Conservation (phyloP, 2,797 vertebrate species). For the Florisuga fusca region DNA sequence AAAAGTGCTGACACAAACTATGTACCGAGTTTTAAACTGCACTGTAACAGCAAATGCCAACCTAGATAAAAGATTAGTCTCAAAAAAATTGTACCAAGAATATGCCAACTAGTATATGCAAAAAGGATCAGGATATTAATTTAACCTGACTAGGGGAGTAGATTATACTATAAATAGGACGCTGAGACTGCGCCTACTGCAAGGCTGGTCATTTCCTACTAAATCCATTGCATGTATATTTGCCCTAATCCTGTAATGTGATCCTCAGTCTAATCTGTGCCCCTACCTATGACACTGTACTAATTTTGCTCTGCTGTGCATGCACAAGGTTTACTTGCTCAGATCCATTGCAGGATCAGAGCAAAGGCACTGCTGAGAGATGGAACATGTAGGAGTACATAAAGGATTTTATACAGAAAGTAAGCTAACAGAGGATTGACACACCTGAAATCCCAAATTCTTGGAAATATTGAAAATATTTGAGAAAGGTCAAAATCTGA, state of each 20-base stretch:
- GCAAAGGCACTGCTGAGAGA: not conserved
- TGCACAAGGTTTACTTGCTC: not conserved
- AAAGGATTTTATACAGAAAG: not conserved
- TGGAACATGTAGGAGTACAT: not conserved
- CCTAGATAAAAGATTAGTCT: conserved; percentile 33
- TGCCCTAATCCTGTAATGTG: conserved; percentile 32
- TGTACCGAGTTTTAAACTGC: not conserved
- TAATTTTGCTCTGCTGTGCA: not conserved
- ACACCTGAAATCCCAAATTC: not conserved
- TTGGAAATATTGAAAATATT: not conserved
- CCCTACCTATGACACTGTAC: not conserved
- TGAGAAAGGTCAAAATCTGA: not conserved
- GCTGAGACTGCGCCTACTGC: conserved; percentile 8
- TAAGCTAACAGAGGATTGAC: not conserved
- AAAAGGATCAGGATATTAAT: conserved; percentile 58
- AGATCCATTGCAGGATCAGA: not conserved
- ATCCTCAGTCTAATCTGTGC: conserved; percentile 27
- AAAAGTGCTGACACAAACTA: conserved; percentile 53
- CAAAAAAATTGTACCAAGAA: conserved; percentile 40
- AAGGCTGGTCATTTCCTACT: conserved; percentile 19
- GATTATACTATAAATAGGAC: conserved; percentile 66
- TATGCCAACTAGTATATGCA: conserved; percentile 21
- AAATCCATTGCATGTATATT: conserved; percentile 11
- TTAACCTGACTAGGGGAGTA: conserved; percentile 36
- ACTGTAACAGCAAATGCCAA: conserved; percentile 37